Evolutionary conservation across 2,888 invertebrate species (phyloP).

Genomic region (Eurois occulta): DNA sequence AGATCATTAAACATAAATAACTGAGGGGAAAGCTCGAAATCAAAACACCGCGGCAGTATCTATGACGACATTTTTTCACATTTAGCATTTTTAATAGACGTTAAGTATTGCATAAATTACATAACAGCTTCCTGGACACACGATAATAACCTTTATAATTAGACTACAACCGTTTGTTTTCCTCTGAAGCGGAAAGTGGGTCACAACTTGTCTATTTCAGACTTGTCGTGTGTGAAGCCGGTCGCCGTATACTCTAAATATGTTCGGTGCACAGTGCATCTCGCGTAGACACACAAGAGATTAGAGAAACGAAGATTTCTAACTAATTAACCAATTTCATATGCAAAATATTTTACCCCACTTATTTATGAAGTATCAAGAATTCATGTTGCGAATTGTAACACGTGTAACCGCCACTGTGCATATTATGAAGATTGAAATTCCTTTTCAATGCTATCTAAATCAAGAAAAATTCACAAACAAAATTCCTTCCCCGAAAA

Average conservation of each 20-base stretch:
- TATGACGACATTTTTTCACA: slow-evolving; percentile 51
- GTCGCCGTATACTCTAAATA: slow-evolving; percentile 85
- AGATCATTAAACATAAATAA: slow-evolving; percentile 35
- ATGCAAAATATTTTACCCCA: slow-evolving; percentile 11
- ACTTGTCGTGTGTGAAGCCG: slow-evolving; percentile 81
- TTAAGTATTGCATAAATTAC: slow-evolving; percentile 61
- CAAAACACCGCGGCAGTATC: slow-evolving; percentile 51
- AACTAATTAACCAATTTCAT: not conserved
- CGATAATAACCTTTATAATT: slow-evolving; percentile 65
- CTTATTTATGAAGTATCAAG: not conserved
- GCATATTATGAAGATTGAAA: not conserved
- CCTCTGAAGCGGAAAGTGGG: slow-evolving; percentile 79
- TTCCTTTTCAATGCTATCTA: slow-evolving; percentile 9
- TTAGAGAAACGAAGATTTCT: slow-evolving; percentile 48
- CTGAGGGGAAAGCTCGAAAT: slow-evolving; percentile 33
- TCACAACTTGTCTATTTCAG: slow-evolving; percentile 86
- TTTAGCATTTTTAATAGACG: slow-evolving; percentile 56
- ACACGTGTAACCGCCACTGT: not conserved
- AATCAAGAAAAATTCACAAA: slow-evolving; percentile 33
- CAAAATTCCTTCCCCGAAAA: slow-evolving; percentile 24
- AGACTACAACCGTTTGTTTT: slow-evolving; percentile 68
- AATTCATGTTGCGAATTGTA: not conserved
- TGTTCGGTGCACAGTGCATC: slow-evolving; percentile 85
- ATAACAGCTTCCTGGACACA: slow-evolving; percentile 53
- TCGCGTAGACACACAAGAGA: slow-evolving; percentile 58